A percentile compares a stretch with the other conserved stretches of the same genome.
phyloP scores from a whole-genome alignment of 2,888 invertebrate genomes.

The Conus canariensis region DNA sequence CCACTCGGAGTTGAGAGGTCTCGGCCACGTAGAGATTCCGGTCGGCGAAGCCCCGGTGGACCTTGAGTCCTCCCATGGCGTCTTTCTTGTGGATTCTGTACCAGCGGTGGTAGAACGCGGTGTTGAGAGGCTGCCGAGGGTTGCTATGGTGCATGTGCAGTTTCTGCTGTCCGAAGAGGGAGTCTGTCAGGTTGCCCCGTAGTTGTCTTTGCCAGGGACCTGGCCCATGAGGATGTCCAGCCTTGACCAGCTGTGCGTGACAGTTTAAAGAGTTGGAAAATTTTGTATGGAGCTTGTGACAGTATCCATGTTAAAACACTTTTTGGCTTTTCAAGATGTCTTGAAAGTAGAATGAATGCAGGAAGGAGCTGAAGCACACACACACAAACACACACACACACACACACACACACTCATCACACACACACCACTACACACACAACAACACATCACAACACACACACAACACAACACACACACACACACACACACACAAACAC shows the following conservation, averaged over 20 bases:
- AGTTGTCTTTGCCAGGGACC: slow-evolving; percentile 66
- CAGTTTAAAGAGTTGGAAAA: too few species aligned
- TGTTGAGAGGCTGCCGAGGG: slow-evolving; percentile 50
- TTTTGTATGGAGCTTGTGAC: too few species aligned
- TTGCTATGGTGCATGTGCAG: neutral
- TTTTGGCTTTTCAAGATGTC: too few species aligned
- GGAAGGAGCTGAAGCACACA: too few species aligned
- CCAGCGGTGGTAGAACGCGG: slow-evolving; percentile 60
- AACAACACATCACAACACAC: too few species aligned
- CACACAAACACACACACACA: too few species aligned
- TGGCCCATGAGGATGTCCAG: slow-evolving; percentile 61
- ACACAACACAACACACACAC: too few species aligned
- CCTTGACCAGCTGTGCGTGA: neutral
- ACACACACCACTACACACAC: too few species aligned
- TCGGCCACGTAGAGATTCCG: slow-evolving; percentile 60
- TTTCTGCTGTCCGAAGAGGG: slow-evolving; percentile 44
- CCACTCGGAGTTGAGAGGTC: slow-evolving; percentile 61
- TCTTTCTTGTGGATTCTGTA: slow-evolving; percentile 51
- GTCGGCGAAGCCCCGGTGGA: slow-evolving; percentile 55
- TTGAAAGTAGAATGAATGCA: too few species aligned
- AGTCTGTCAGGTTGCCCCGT: slow-evolving; percentile 55
- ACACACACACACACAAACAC: too few species aligned
- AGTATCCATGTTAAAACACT: too few species aligned
- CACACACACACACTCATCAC: too few species aligned
- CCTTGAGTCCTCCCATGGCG: slow-evolving; percentile 49